These are phyloP conservation scores for Threskiornis aethiopicus DNA, from an alignment of 2,797 vertebrate genomes.

Conservation along the genomic window DNA sequence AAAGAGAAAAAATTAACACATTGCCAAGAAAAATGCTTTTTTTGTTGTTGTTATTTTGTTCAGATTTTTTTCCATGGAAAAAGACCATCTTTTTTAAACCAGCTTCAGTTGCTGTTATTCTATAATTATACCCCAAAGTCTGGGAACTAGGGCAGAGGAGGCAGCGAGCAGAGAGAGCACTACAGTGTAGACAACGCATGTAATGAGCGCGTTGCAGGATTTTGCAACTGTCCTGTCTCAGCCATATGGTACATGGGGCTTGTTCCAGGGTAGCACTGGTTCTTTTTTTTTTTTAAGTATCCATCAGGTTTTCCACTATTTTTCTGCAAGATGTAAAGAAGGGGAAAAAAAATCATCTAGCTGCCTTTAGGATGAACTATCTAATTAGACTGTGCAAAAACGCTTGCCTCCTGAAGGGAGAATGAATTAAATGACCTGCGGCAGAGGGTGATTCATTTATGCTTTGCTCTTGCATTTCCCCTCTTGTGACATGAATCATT, in stretches of 20 bases:
- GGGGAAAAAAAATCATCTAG: not conserved
- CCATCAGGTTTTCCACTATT: not conserved
- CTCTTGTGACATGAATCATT: not conserved
- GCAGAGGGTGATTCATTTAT: conserved; percentile 4
- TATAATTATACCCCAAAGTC: conserved; percentile 49
- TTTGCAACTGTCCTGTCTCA: conserved; percentile 16
- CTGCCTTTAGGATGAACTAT: conserved; percentile 53
- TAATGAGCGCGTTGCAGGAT: not conserved
- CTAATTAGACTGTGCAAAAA: conserved; percentile 61
- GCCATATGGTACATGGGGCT: not conserved
- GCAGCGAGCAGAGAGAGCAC: not conserved
- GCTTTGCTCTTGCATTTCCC: not conserved
- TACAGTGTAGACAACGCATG: not conserved
- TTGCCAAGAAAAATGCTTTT: not conserved
- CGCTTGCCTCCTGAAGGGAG: conserved; percentile 26
- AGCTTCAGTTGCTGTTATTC: not conserved
- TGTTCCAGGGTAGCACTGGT: not conserved
- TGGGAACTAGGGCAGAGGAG: conserved; percentile 51
- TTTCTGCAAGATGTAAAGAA: not conserved
- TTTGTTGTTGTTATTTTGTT: not conserved
- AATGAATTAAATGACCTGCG: conserved; percentile 35
- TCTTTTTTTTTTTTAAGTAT: not conserved
- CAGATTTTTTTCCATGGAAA: not conserved
- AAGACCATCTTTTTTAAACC: not conserved
- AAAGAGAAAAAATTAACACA: not conserved